A percentile compares a stretch with the other conserved stretches of the same genome.
phyloP scores from a whole-genome alignment of 2,888 invertebrate species.

The Tridacna gigas region DNA sequence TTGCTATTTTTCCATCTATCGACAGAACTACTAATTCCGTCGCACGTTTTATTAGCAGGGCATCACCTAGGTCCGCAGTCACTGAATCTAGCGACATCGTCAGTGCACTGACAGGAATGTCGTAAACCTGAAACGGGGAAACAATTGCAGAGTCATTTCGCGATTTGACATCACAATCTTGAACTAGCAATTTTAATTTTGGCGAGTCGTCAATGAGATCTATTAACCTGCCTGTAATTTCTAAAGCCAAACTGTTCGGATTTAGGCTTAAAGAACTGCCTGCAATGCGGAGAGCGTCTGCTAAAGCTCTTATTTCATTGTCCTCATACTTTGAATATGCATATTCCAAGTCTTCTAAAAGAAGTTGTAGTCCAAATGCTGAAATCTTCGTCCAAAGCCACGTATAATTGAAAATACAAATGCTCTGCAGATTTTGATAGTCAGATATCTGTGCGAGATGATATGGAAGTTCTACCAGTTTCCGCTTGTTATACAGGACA shows the following conservation, averaged over 20 bases:
- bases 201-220: constrained; percentile 86
- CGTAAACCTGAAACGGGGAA: constrained; percentile 56
- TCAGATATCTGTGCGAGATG: constrained; percentile 72
- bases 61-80: constrained; percentile 53
- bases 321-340: constrained; percentile 62
- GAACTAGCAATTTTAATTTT: constrained; percentile 44
- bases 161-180: constrained; percentile 53
- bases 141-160: constrained; percentile 48
- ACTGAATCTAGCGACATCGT: constrained; percentile 52
- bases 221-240: constrained; percentile 94
- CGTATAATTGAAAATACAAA: constrained; percentile 97
- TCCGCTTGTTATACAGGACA: constrained; percentile 77
- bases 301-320: constrained; percentile 92
- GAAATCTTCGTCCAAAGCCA: constrained; percentile 98
- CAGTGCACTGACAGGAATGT: constrained; percentile 59
- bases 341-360: constrained; percentile 97
- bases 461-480: constrained; percentile 79
- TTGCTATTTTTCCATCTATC: constrained; percentile 46
- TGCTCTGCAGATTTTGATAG: constrained; percentile 94
- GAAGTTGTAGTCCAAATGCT: constrained; percentile 97
- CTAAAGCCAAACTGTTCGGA: constrained; percentile 96
- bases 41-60: constrained; percentile 45
- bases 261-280: constrained; percentile 93
- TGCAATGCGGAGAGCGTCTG: constrained; percentile 59
- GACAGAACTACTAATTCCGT: constrained; percentile 49